These are phyloP conservation scores for Pterocles gutturalis DNA, from an alignment of 2,113 vertebrate genomes.

Conservation along the genomic window DNA sequence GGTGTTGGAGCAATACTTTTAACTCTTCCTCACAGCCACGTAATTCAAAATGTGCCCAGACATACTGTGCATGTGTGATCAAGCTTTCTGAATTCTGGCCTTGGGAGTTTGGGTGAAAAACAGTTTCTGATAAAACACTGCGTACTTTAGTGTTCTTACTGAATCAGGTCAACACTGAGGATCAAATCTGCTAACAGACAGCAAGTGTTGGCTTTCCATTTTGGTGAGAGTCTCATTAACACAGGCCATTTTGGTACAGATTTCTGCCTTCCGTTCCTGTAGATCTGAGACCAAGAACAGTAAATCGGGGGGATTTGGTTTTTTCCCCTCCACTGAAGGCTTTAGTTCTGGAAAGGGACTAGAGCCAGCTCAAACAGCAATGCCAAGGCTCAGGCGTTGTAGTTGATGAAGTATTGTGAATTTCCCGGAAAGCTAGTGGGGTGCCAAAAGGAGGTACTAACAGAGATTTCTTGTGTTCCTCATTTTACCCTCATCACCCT, in stretches of 20 bases:
- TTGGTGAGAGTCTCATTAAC: not conserved
- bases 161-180: not conserved
- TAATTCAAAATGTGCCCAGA: not conserved
- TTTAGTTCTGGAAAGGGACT: not conserved
- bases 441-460: not conserved
- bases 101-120: not conserved
- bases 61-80: too few species aligned
- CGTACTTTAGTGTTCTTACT: not conserved
- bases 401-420: not conserved
- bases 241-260: not conserved
- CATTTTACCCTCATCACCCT: not conserved
- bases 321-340: not conserved
- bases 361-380: not conserved
- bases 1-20: not conserved
- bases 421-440: not conserved
- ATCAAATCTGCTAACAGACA: not conserved
- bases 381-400: not conserved
- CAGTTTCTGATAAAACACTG: not conserved
- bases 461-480: not conserved
- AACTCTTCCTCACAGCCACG: accelerated
- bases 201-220: not conserved
- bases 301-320: not conserved
- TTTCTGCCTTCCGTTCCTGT: not conserved
- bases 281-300: not conserved
- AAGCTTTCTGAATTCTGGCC: not conserved